Percentiles rank a stretch among this genome's conserved stretches.
Evolutionary conservation across 2,888 invertebrate genomes (phyloP).

Genomic region (Ectobius pallidus): DNA sequence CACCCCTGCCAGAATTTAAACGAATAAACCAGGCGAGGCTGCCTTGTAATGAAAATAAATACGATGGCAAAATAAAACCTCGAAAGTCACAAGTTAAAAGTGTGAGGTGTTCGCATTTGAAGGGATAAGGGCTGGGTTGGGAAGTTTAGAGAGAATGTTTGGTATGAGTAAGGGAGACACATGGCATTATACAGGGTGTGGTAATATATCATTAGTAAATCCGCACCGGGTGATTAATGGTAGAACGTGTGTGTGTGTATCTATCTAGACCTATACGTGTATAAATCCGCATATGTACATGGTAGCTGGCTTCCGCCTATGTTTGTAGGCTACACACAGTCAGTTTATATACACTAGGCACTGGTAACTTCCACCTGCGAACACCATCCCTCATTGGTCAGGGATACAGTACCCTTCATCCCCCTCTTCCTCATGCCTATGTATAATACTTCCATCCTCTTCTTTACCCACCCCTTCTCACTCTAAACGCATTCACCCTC

Average conservation of each 20-base stretch:
- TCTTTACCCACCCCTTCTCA: constrained; percentile 10
- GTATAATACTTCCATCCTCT: constrained; percentile 19
- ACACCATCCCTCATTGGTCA: constrained; percentile 41
- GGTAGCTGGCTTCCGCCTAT: neutral
- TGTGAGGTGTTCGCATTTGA: constrained; percentile 1
- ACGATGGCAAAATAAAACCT: constrained; percentile 19
- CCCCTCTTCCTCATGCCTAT: constrained; percentile 21
- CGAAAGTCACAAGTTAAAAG: constrained; percentile 3
- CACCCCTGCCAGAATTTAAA: no score
- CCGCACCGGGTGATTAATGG: constrained; percentile 28
- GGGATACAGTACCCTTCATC: constrained; percentile 41
- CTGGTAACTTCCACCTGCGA: constrained; percentile 34
- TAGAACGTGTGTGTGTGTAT: neutral
- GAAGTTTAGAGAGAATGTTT: constrained; percentile 9
- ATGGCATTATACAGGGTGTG: constrained; percentile 28
- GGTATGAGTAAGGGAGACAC: constrained; percentile 20
- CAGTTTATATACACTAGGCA: neutral
- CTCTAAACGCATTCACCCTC: neutral
- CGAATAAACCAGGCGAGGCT: no score
- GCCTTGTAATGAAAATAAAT: constrained; percentile 1
- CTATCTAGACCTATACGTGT: constrained; percentile 3
- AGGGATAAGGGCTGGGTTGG: constrained; percentile 4
- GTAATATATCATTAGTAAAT: constrained; percentile 30
- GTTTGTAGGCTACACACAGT: neutral
- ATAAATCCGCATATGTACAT: constrained; percentile 16